Evolutionary conservation across 1,140 invertebrate genomes (phyloP).

Genomic region (Polypedilum vanderplanki): DNA sequence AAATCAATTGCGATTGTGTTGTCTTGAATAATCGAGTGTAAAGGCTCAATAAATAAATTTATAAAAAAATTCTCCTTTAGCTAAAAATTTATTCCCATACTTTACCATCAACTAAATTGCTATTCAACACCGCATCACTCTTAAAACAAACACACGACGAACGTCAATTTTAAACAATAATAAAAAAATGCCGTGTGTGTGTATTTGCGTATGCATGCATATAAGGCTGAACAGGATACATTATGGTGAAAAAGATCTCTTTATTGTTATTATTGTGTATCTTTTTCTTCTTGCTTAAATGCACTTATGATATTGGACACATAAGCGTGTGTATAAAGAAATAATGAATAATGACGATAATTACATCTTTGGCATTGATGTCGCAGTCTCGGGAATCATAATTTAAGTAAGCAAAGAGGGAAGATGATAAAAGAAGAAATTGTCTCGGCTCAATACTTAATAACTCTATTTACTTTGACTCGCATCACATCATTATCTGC

Average conservation of each 20-base stretch:
- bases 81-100: neutral
- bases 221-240: neutral
- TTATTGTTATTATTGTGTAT: neutral
- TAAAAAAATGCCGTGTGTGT: too few species aligned
- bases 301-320: neutral
- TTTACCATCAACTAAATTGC: neutral
- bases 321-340: neutral
- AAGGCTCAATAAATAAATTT: neutral
- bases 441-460: neutral
- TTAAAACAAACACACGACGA: conserved; percentile 17
- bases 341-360: conserved; percentile 19
- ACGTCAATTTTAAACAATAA: neutral
- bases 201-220: neutral
- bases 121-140: neutral
- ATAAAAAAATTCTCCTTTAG: neutral
- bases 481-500: neutral
- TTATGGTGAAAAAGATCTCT: conserved; percentile 4
- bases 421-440: neutral
- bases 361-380: conserved; percentile 11
- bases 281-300: neutral
- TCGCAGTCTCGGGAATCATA: neutral
- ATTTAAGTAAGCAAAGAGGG: neutral
- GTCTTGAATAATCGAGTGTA: neutral
- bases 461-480: conserved; percentile 13
- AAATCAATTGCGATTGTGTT: conserved; percentile 13